phyloP scores from a whole-genome alignment of 2,888 invertebrate genomes.

The Campopleginae sp. region DNA sequence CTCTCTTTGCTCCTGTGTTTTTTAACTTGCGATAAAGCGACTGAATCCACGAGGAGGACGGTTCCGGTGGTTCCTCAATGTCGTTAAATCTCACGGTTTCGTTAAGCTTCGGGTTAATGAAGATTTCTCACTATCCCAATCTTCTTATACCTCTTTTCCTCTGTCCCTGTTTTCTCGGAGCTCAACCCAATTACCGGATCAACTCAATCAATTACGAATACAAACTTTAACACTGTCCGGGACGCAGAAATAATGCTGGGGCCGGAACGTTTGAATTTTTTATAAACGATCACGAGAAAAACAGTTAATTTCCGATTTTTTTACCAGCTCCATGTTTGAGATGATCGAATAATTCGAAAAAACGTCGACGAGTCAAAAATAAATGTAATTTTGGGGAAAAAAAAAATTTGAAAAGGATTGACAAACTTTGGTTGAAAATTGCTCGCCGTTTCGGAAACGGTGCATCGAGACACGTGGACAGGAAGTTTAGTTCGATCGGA shows the following conservation, averaged over 20 bases:
- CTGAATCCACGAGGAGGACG: conserved; percentile 30
- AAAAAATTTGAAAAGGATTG: too few species aligned
- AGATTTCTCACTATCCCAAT: conserved; percentile 58
- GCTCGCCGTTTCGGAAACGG: too few species aligned
- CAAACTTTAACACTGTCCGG: conserved; percentile 11
- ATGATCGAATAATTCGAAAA: too few species aligned
- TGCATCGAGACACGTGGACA: too few species aligned
- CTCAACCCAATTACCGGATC: conserved; percentile 33
- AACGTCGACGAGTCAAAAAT: too few species aligned
- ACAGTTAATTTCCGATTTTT: not conserved
- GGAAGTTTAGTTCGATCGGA: too few species aligned
- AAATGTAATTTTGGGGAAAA: too few species aligned
- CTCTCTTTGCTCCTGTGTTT: conserved; percentile 28
- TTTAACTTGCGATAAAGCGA: conserved; percentile 49
- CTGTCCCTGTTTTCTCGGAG: conserved; percentile 30
- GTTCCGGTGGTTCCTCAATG: conserved; percentile 72
- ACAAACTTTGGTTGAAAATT: too few species aligned
- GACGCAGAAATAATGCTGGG: conserved; percentile 47
- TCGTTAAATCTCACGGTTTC: conserved; percentile 74
- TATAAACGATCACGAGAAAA: not conserved
- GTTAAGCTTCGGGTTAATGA: conserved; percentile 72
- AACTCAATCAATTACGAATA: conserved; percentile 57
- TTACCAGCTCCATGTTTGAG: too few species aligned
- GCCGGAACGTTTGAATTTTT: conserved; percentile 8
- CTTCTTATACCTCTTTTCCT: not conserved